phyloP scores from a whole-genome alignment of 2,797 vertebrate species.

The Sus cebifrons region DNA sequence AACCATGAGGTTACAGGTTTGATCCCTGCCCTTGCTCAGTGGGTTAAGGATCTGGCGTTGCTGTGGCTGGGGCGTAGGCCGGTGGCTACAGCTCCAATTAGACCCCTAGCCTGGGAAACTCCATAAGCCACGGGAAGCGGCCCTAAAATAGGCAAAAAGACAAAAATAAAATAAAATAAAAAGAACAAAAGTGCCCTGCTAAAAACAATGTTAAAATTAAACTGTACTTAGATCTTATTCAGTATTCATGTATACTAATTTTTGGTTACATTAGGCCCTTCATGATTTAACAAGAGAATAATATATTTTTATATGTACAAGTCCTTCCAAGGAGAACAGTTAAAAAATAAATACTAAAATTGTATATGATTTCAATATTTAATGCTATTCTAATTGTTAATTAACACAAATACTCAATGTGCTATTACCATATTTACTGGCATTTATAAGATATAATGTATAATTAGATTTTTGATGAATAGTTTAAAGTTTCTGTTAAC shows the following conservation, averaged over 20 bases:
- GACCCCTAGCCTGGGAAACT: no score
- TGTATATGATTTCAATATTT: constrained; percentile 26
- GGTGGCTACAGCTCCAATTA: no score
- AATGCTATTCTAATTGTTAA: background rate
- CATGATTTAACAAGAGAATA: constrained; percentile 18
- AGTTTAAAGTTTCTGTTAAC: constrained; percentile 62
- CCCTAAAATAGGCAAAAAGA: no score
- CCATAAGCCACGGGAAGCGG: no score
- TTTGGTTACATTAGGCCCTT: constrained; percentile 44
- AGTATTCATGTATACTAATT: constrained; percentile 44
- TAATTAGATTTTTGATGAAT: constrained; percentile 59
- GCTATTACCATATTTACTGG: background rate
- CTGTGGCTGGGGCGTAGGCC: no score
- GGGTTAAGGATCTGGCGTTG: no score
- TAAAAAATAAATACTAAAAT: constrained; percentile 53
- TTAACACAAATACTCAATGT: constrained; percentile 36
- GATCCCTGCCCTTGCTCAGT: no score
- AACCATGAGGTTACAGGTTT: no score
- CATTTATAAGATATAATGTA: constrained; percentile 12
- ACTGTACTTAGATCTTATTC: constrained; percentile 49
- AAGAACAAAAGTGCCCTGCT: background rate
- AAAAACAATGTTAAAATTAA: constrained; percentile 68
- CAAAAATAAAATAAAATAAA: no score
- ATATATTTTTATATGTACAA: constrained; percentile 34
- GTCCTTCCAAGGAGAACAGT: background rate